Conservation (phyloP, 2,888 invertebrate species). For the Silvanus unidentatus region DNA sequence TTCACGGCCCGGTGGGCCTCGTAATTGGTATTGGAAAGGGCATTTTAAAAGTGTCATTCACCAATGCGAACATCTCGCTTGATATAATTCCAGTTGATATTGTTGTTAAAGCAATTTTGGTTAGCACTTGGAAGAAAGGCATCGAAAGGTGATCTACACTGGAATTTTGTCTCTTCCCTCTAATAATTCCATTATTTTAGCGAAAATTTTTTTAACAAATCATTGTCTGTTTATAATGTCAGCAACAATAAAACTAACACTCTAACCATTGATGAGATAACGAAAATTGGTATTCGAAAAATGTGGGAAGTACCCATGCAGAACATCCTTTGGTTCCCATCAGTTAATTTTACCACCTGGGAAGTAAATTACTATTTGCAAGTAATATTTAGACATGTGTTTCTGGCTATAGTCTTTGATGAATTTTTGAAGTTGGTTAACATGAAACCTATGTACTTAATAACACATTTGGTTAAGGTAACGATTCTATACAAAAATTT, state of each 20-base stretch:
- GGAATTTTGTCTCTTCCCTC: not conserved
- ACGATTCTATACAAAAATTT: not conserved
- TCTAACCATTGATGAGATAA: conserved; percentile 60
- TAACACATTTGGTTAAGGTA: not conserved
- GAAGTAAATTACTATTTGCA: conserved; percentile 59
- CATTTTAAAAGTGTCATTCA: conserved; percentile 20
- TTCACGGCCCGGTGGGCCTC: conserved; percentile 81
- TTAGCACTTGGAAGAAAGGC: conserved; percentile 21
- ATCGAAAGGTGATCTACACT: conserved; percentile 17
- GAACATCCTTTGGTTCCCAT: conserved; percentile 62
- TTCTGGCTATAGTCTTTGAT: conserved; percentile 75
- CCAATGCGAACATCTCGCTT: conserved; percentile 17
- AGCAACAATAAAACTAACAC: conserved; percentile 66
- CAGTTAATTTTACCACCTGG: conserved; percentile 53
- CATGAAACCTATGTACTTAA: conserved; percentile 63
- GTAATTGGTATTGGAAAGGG: conserved; percentile 50
- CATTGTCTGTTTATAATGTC: conserved; percentile 65
- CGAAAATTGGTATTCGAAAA: conserved; percentile 50
- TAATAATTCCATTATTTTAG: not conserved
- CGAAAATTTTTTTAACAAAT: conserved; percentile 24
- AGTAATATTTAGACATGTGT: conserved; percentile 66
- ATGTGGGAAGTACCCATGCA: conserved; percentile 59
- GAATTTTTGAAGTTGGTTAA: conserved; percentile 57
- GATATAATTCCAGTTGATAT: conserved; percentile 34
- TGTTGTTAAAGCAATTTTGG: conserved; percentile 17